Evolutionary conservation across 1,140 invertebrate genomes (phyloP), one percentile per base, ranked within the genome.

Genomic region (Bombus confusus): DNA sequence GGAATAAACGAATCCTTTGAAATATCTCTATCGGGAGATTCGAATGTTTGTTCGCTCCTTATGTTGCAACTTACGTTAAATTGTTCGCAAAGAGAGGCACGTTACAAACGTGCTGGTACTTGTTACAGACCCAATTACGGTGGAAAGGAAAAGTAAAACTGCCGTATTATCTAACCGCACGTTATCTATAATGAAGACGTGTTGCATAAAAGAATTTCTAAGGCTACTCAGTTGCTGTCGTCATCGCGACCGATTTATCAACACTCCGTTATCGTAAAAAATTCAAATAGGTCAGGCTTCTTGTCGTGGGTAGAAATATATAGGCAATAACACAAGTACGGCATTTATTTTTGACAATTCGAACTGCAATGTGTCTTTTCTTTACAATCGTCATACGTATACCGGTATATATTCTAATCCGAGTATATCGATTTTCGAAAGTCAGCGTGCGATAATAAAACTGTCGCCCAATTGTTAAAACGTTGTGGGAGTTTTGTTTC

Each of bases 121-220:
- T 2, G 1, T n/a, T 31, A 18, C 1, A 4, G 13, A 5, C 39
- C n/a, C 5, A 64, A 83, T 72, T 34, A 22, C 41, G 1, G 34
- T n/a, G 2, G 5, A 81, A 62, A 43, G 9, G 39, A 72, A n/a
- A 37, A 69, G 18, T 22, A 12, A 28, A 64, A 85, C 13, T 12
- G 22, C 25, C 9, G 31, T 25, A 41, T 0, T 64, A 72, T 79
- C 39, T 59, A 80, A 83, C 22, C n/a, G 15, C 3, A 1, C 2
- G 57, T 62, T 72, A 72, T 62, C 28, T 66, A 31, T 47, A 59
- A 39, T 0, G 10, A 31, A 62, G 52, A 9, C 41, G 18, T 5
- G 57, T 89, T 86, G 83, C 78, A 88, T 88, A 88, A 88, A 88
- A 81, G 78, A 88, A 88, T 62, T 86, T 69, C 62, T 88, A 88